These are phyloP conservation scores for Lasiommata megera DNA, from an alignment of 2,888 invertebrate species.

Conservation along the genomic window DNA sequence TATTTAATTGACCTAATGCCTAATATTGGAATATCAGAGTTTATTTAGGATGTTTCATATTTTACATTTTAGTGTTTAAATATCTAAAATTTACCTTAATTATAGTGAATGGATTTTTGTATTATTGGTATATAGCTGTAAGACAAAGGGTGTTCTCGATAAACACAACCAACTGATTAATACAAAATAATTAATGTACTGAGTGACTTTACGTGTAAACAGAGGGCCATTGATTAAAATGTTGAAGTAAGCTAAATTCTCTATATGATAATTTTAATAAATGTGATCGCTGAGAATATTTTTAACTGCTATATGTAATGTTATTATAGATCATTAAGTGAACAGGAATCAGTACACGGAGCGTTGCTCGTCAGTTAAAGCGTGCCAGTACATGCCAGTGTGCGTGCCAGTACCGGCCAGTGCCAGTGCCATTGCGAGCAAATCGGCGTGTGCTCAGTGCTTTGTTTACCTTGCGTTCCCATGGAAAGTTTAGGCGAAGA, in stretches of 20 bases:
- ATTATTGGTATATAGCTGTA: slow-evolving; percentile 79
- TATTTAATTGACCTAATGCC: slow-evolving; percentile 80
- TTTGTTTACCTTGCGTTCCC: slow-evolving; percentile 26
- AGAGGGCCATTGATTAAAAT: slow-evolving; percentile 80
- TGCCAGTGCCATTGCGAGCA: slow-evolving; percentile 5
- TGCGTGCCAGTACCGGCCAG: not conserved
- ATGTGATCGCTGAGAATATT: slow-evolving; percentile 80
- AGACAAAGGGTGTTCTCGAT: slow-evolving; percentile 78
- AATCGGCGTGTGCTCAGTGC: slow-evolving; percentile 15
- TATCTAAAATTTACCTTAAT: slow-evolving; percentile 82
- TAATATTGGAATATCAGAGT: slow-evolving; percentile 82
- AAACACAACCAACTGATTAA: slow-evolving; percentile 77
- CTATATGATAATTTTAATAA: slow-evolving; percentile 78
- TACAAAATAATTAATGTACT: slow-evolving; percentile 78
- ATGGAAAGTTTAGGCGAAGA: slow-evolving; percentile 28
- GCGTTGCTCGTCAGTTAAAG: slow-evolving; percentile 35
- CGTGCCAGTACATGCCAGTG: slow-evolving; percentile 13
- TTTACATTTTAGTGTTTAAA: slow-evolving; percentile 81
- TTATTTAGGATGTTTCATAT: slow-evolving; percentile 81
- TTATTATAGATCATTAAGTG: slow-evolving; percentile 69
- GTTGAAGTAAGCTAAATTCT: slow-evolving; percentile 80
- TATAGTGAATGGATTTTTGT: slow-evolving; percentile 81
- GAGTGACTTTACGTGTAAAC: slow-evolving; percentile 82
- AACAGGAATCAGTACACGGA: slow-evolving; percentile 49
- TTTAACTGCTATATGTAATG: slow-evolving; percentile 76